Evolutionary conservation across 2,888 invertebrate species (phyloP), one percentile per base, ranked within the genome.

Genomic region (Ornithoptera alexandrae): DNA sequence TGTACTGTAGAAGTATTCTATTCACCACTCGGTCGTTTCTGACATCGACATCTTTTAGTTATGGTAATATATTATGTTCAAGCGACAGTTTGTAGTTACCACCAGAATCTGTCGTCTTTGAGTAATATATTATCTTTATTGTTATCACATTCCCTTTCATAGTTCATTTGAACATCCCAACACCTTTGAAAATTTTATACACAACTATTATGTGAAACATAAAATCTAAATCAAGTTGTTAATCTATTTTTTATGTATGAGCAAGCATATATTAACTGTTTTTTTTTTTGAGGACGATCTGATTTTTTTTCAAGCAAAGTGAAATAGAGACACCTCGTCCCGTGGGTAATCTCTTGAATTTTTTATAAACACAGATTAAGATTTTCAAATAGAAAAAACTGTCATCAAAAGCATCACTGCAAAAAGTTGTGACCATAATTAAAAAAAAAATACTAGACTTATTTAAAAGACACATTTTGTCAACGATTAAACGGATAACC

Each of bases 1-100:
- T 10, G 39, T 39, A 10, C 1, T 39, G 4, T 39, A 10, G 39
- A 10, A 5, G 39, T 39, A 0, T 39, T 39, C 10, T 22, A 12
- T 58, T 58, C 24, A 22, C 36, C 39, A 12, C 53, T 62, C 36
- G 30, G 61, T 67, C 60, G 50, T 17, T 50, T 66, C 59, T 66
- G 60, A 66, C 60, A 59, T 46, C 59, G 59, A 59, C 46, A 59
- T 65, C 65, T 60, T 59, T 60, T 50, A 66, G 46, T 60, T 61
- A 53, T 20, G 36, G 61, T 67, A 53, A 67, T 67, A 67, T 61
- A 67, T 67, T 67, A 61, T 17, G 10, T 20, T 17, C 60, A 61
- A 36, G 53, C 20, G 61, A 61, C 67, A 61, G 53, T 30, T 61
- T 53, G 61, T 20, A 53, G 67, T 61, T 36, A 66, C 67, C 50